A percentile compares a stretch with the other conserved stretches of the same genome.
phyloP scores from a whole-genome alignment of 2,113 vertebrate genomes.

The Saccopteryx bilineata region DNA sequence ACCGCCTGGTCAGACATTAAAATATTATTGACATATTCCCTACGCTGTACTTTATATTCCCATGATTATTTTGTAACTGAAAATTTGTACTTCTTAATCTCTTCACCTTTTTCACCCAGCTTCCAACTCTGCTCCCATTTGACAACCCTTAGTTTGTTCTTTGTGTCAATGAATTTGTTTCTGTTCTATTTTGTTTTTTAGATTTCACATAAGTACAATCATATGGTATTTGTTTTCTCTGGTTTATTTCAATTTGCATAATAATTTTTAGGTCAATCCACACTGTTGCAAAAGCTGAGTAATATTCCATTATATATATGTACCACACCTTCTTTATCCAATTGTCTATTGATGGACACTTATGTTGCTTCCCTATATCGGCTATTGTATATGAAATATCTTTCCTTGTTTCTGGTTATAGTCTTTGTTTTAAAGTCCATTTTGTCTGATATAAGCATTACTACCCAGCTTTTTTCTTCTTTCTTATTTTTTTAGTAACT shows the following conservation, averaged over 20 bases:
- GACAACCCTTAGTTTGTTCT: not conserved
- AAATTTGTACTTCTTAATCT: not conserved
- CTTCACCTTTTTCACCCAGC: not conserved
- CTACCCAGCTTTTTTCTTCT: not conserved
- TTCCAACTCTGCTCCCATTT: no score
- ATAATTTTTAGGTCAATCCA: not conserved
- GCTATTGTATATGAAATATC: not conserved
- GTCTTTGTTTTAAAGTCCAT: not conserved
- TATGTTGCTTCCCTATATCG: not conserved
- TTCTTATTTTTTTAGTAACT: not conserved
- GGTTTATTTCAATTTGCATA: not conserved
- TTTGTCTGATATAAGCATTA: not conserved
- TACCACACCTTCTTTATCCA: not conserved
- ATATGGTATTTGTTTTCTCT: not conserved
- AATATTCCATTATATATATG: not conserved
- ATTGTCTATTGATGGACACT: not conserved
- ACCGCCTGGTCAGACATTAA: not conserved
- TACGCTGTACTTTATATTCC: not conserved
- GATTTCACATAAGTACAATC: not conserved
- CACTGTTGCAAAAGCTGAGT: not conserved
- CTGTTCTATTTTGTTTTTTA: not conserved
- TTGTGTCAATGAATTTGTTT: not conserved
- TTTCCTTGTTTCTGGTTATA: not conserved
- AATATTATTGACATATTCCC: not conserved
- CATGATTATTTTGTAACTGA: not conserved